These are phyloP conservation scores for Hydractinia symbiolongicarpus DNA, from an alignment of 30 jellyfish, hydroid and myxozoan genomes.

Conservation along the genomic window DNA sequence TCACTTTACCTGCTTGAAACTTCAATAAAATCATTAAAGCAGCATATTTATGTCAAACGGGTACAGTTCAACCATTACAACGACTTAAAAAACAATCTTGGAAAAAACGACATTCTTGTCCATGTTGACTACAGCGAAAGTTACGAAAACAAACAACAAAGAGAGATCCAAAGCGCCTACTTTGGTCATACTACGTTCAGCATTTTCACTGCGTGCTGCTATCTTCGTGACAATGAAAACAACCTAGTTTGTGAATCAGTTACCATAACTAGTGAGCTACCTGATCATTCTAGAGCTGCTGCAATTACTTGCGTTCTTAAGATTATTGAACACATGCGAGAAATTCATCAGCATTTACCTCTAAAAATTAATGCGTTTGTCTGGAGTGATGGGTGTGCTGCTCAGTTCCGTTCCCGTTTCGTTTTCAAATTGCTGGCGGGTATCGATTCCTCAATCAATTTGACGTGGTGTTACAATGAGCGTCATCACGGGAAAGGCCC, in stretches of 20 bases:
- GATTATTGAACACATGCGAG: conserved; percentile 26
- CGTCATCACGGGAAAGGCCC: conserved; percentile 50
- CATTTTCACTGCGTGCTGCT: too few relatives aligned
- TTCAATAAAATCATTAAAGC: conserved; percentile 5
- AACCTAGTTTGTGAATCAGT: conserved; percentile 9
- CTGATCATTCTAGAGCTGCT: conserved; percentile 31
- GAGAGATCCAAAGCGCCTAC: conserved; percentile 40
- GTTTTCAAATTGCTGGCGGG: conserved; percentile 28
- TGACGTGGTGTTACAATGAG: conserved; percentile 38
- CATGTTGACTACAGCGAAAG: conserved; percentile 42
- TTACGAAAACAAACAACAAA: conserved; percentile 24
- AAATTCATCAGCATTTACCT: conserved; percentile 12
- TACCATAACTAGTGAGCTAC: conserved; percentile 26
- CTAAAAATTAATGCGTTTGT: conserved; percentile 21
- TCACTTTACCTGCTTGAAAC: conserved; percentile 3
- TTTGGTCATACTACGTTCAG: conserved; percentile 34
- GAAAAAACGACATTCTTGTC: conserved; percentile 11
- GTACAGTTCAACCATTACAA: conserved; percentile 16
- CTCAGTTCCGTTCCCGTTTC: conserved; percentile 32
- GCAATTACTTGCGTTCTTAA: conserved; percentile 33
- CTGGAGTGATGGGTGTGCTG: conserved; percentile 41
- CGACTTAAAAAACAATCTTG: conserved; percentile 12
- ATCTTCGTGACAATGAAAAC: too few relatives aligned
- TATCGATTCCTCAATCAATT: background rate
- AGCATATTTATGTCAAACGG: conserved; percentile 30